phyloP scores from a whole-genome alignment of 2,888 invertebrate species.

The Hemistola chrysoprasaria region DNA sequence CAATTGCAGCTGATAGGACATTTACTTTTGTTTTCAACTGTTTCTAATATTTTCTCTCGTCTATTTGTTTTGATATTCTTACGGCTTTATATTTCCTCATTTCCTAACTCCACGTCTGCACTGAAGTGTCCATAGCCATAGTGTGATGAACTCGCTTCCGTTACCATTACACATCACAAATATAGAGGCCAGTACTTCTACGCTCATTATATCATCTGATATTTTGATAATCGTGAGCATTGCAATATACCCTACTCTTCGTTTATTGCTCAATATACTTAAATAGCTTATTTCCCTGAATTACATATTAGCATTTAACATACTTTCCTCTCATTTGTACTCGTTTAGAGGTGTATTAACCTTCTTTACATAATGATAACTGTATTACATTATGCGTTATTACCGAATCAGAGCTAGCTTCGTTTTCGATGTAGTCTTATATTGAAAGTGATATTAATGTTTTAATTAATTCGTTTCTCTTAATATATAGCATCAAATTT shows the following conservation, averaged over 20 bases:
- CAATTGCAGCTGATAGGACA: too few relatives aligned
- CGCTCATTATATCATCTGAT: slow-evolving; percentile 44
- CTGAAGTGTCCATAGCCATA: slow-evolving; percentile 40
- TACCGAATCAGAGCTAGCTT: slow-evolving; percentile 35
- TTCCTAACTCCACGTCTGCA: slow-evolving; percentile 37
- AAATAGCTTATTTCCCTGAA: slow-evolving; percentile 22
- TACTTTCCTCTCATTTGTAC: slow-evolving; percentile 24
- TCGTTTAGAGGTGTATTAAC: slow-evolving; percentile 18
- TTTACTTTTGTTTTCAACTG: too few relatives aligned
- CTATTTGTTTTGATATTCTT: too few relatives aligned
- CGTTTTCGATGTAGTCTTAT: slow-evolving; percentile 36
- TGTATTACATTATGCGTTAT: slow-evolving; percentile 29
- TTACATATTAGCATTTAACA: slow-evolving; percentile 26
- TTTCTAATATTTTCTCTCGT: too few relatives aligned
- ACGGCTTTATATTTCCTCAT: background rate
- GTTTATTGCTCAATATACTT: slow-evolving; percentile 22
- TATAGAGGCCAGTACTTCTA: slow-evolving; percentile 20
- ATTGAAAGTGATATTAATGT: slow-evolving; percentile 38
- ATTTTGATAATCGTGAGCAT: slow-evolving; percentile 29
- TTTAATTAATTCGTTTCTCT: slow-evolving; percentile 28
- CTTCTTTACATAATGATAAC: slow-evolving; percentile 35
- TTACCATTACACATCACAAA: slow-evolving; percentile 25
- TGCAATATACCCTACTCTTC: slow-evolving; percentile 21
- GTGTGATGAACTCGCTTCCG: slow-evolving; percentile 60
- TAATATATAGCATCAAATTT: slow-evolving; percentile 23